A percentile compares a stretch with the other conserved stretches of the same genome.
phyloP scores from a whole-genome alignment of 2,888 invertebrate species.

The Actias luna region DNA sequence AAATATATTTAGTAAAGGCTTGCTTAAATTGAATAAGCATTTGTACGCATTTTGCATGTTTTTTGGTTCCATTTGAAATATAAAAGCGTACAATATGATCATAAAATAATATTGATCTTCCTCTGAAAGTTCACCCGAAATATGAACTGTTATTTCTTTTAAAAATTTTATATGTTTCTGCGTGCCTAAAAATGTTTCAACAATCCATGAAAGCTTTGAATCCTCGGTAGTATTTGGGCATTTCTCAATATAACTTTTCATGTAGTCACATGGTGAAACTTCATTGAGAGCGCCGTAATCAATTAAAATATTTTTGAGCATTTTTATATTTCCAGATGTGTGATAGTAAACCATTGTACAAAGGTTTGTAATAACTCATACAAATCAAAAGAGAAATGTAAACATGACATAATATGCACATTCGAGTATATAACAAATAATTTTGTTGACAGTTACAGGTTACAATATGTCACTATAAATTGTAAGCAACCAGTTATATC shows the following conservation, averaged over 20 bases:
- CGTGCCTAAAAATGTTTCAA: slow-evolving; percentile 62
- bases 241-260: slow-evolving; percentile 63
- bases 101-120: slow-evolving; percentile 63
- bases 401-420: slow-evolving; percentile 45
- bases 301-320: slow-evolving; percentile 56
- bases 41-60: slow-evolving; percentile 60
- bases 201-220: slow-evolving; percentile 64
- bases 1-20: slow-evolving; percentile 54
- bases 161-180: slow-evolving; percentile 60
- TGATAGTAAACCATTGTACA: slow-evolving; percentile 68
- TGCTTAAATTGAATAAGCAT: slow-evolving; percentile 69
- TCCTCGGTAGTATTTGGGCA: slow-evolving; percentile 59
- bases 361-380: slow-evolving; percentile 24
- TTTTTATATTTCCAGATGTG: slow-evolving; percentile 67
- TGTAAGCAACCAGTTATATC: slow-evolving; percentile 11
- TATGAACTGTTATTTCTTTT: slow-evolving; percentile 44
- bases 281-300: slow-evolving; percentile 53
- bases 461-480: neutral
- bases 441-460: slow-evolving; percentile 40
- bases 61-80: slow-evolving; percentile 56
- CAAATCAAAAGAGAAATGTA: slow-evolving; percentile 39
- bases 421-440: slow-evolving; percentile 34
- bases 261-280: slow-evolving; percentile 63
- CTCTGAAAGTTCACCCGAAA: slow-evolving; percentile 52
- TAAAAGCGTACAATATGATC: slow-evolving; percentile 59